phyloP scores from a whole-genome alignment of 35 echinoderm and acorn worm species.

The Apostichopus parvimensis region DNA sequence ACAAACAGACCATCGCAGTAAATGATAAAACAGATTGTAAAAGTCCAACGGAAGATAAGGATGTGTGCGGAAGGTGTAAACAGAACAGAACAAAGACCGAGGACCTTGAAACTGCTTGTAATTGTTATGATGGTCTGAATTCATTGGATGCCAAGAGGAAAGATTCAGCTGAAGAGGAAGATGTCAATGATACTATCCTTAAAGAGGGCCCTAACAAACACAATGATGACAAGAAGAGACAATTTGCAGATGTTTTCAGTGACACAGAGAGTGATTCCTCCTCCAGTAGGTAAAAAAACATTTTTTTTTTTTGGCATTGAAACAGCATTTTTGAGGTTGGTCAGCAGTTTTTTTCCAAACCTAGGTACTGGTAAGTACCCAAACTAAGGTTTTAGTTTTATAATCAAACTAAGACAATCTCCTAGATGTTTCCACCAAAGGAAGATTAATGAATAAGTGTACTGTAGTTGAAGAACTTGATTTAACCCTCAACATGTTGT shows the following conservation, averaged over 20 bases:
- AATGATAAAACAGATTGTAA: neutral
- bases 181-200: neutral
- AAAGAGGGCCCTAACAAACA: slow-evolving; percentile 19
- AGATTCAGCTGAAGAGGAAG: neutral
- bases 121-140: neutral
- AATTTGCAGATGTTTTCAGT: slow-evolving; percentile 89
- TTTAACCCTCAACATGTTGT: too few species aligned
- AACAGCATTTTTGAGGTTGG: too few species aligned
- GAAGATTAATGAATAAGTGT: too few species aligned
- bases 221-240: slow-evolving; percentile 54
- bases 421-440: neutral
- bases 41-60: neutral
- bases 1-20: too few species aligned
- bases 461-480: too few species aligned
- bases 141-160: neutral
- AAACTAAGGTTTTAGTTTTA: neutral
- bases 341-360: neutral
- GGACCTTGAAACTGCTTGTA: neutral
- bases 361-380: neutral
- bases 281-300: slow-evolving; percentile 53
- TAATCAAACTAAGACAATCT: too few species aligned
- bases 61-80: neutral
- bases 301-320: too few species aligned
- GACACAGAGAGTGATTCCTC: slow-evolving; percentile 80
- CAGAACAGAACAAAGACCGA: neutral